These are phyloP conservation scores for Cryptus armator DNA, from an alignment of 2,888 invertebrate species.

Conservation along the genomic window DNA sequence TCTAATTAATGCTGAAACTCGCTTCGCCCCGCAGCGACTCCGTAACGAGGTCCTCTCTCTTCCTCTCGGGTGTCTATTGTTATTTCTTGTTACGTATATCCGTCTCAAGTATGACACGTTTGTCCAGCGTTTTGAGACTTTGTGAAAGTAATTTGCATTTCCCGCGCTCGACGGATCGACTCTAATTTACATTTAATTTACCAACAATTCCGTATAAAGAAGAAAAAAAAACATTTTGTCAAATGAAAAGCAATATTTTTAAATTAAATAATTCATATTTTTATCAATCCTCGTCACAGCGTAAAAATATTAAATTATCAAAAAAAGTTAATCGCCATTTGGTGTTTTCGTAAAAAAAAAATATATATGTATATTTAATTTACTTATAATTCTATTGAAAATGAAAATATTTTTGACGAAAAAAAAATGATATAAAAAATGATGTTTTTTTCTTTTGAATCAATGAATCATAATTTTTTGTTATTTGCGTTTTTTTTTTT, in stretches of 20 bases:
- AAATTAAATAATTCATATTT: too few relatives aligned
- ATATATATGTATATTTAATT: too few relatives aligned
- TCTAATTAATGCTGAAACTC: constrained; percentile 66
- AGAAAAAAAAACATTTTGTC: background rate
- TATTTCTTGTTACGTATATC: constrained; percentile 48
- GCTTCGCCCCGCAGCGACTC: constrained; percentile 42
- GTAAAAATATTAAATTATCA: too few relatives aligned
- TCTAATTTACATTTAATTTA: background rate
- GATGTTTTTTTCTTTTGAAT: too few relatives aligned
- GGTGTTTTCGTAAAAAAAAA: too few relatives aligned
- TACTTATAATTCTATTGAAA: too few relatives aligned
- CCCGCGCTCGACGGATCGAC: too few relatives aligned
- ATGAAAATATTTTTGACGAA: too few relatives aligned
- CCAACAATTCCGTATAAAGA: background rate
- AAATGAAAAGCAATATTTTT: background rate
- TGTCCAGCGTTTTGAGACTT: constrained; percentile 41
- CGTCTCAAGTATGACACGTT: constrained; percentile 51
- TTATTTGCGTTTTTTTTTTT: constrained; percentile 28
- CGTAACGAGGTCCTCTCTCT: constrained; percentile 61
- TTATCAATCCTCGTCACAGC: too few relatives aligned
- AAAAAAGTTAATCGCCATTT: too few relatives aligned
- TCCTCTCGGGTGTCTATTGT: constrained; percentile 44
- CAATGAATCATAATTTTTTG: background rate
- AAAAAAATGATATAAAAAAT: too few relatives aligned
- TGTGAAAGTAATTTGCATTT: constrained; percentile 32